Evolutionary conservation across 2,113 vertebrate species (phyloP), one percentile per base, ranked within the genome.

Genomic region (Amphiprion percula): DNA sequence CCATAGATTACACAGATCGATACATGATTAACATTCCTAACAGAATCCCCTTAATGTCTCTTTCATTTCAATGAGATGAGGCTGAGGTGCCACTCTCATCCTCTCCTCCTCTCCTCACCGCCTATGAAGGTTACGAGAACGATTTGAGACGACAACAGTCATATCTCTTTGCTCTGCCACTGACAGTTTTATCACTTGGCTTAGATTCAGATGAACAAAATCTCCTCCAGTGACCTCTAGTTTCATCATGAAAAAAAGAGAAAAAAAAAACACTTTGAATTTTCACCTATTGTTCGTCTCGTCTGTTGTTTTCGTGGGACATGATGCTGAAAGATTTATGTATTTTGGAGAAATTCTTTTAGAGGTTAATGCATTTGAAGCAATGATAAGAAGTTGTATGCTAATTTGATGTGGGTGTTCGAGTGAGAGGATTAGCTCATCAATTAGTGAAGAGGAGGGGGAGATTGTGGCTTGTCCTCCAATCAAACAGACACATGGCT

Each of bases 11-110:
- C 28, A 53, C 71, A 54, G 68, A 87, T 93, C 88, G 49, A 90
- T 93, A 77, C 14, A n/a, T 21, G 53, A 87, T 92, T 90, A 90
- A 84, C 66, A 90, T 92, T 92, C 87, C 54, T 9, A 55, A 68
- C 79, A 64, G 68, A 70, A 8, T 14, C 68, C 54, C 26, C 63
- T 75, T 70, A 70, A 85, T 79, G 79, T 76, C 68, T 74, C 80
- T 79, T 71, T 75, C 68, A 83, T 85, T 80, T 67, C 68, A 75
- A 73, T 54, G 62, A 88, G 59, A 56, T 33, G 62, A 74, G 72
- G 60, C 47, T 5, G 50, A 60, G 26, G 60, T 78, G 74, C 50
- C 41, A 21, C 68, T 71, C 62, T 74, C 24, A 14, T 26, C 24
- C 63, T 10, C 49, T 17, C 30, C 58, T 59, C 33, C 26, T 44